Conservation (phyloP, 2,113 vertebrate genomes). For the Nyctereutes procyonoides region DNA sequence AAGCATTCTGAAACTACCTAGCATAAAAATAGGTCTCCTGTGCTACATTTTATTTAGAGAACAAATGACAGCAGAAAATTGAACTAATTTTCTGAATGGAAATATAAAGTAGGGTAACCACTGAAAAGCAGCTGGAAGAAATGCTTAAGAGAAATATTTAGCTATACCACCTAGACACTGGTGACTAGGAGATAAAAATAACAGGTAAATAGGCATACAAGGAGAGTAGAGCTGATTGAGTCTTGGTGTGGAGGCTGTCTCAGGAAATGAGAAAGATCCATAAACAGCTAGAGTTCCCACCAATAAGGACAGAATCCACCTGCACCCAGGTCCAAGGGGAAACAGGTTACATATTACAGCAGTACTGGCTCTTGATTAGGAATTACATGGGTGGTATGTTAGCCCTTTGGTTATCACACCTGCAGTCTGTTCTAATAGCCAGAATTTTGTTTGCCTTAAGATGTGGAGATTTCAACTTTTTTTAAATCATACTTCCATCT, state of each 20-base stretch:
- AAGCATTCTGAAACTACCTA: conserved; percentile 10
- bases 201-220: background rate
- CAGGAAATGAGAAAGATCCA: background rate
- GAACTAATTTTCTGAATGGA: conserved; percentile 67
- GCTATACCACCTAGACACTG: background rate
- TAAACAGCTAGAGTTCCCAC: background rate
- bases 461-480: background rate
- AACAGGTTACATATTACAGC: background rate
- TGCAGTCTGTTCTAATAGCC: background rate
- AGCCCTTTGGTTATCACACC: background rate
- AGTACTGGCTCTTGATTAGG: background rate
- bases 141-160: background rate
- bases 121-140: conserved; percentile 36
- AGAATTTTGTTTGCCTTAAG: background rate
- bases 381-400: background rate
- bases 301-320: background rate
- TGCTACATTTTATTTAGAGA: conserved; percentile 30
- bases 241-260: background rate
- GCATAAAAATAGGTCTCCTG: conserved; percentile 58
- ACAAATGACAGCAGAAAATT: conserved; percentile 62
- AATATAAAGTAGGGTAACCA: conserved; percentile 57
- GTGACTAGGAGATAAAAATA: background rate
- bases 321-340: background rate
- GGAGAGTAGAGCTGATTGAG: background rate
- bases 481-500: background rate